Evolutionary conservation across 2,888 invertebrate species (phyloP).

Genomic region (Copidosoma aretas): DNA sequence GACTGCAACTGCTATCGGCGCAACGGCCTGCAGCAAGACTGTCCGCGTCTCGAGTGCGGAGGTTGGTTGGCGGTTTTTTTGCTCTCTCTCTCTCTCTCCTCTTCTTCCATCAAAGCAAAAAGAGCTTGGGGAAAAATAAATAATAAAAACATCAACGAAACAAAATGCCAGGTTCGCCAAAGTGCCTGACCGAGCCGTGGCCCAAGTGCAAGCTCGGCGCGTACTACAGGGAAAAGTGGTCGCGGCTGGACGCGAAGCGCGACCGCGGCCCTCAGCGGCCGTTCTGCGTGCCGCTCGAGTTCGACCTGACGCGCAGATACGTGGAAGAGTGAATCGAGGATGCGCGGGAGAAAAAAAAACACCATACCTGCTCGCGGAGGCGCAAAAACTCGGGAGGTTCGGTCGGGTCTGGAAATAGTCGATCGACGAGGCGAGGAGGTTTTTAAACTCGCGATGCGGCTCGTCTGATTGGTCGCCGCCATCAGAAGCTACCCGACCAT

Average conservation of each 20-base stretch:
- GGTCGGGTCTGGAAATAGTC: neutral
- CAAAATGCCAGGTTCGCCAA: neutral
- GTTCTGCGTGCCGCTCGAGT: conserved; percentile 33
- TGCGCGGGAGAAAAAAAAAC: neutral
- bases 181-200: conserved; percentile 43
- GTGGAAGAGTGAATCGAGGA: neutral
- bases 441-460: no score
- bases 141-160: neutral
- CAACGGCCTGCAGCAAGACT: conserved; percentile 69
- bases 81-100: no score
- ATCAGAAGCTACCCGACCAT: no score
- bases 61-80: conserved; percentile 2
- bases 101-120: neutral
- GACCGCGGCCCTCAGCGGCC: neutral
- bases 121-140: no score
- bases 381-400: neutral
- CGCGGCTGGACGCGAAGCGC: conserved; percentile 4
- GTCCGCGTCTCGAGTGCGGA: conserved; percentile 55
- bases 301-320: conserved; percentile 31
- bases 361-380: neutral
- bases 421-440: conserved; percentile 4
- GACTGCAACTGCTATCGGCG: conserved; percentile 68
- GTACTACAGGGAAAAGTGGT: conserved; percentile 35
- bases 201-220: conserved; percentile 42
- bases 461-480: no score